phyloP scores from a whole-genome alignment of 2,113 vertebrate genomes.

The Plectropomus leopardus region DNA sequence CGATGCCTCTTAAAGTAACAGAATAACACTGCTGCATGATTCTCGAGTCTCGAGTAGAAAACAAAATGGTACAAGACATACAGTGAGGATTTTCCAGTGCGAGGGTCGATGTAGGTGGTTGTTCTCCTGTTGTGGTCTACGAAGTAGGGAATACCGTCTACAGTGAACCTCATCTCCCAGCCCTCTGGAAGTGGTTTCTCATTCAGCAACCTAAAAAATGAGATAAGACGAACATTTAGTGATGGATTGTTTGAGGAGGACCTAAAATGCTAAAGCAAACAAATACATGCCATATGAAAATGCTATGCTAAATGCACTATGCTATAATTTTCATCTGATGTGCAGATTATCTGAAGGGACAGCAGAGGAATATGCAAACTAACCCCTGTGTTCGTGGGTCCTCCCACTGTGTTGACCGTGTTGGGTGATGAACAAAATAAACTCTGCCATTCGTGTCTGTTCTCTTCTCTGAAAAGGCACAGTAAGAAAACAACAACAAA shows the following conservation, averaged over 20 bases:
- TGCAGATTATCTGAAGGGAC: neutral
- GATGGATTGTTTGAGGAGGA: neutral
- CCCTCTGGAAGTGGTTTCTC: conserved; percentile 98
- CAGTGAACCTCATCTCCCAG: conserved; percentile 99
- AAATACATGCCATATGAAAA: neutral
- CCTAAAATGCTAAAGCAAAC: neutral
- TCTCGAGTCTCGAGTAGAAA: neutral
- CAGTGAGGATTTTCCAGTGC: conserved; percentile 97
- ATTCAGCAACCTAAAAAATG: conserved; percentile 89
- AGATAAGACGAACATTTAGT: neutral
- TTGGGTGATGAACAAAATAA: conserved; percentile 98
- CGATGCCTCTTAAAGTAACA: neutral
- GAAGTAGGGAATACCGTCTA: conserved; percentile 98
- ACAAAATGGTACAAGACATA: conserved; percentile 75
- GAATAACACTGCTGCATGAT: neutral
- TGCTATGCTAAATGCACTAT: neutral
- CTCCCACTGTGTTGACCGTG: conserved; percentile 97
- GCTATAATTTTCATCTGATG: neutral
- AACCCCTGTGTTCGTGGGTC: conserved; percentile 97
- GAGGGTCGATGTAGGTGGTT: conserved; percentile 98
- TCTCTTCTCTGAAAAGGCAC: conserved; percentile 89
- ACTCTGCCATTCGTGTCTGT: conserved; percentile 95
- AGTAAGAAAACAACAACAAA: neutral
- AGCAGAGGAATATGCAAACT: conserved; percentile 54
- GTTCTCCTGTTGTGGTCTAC: conserved; percentile 98